phyloP scores from a whole-genome alignment of 1,140 invertebrate species.

The Halictus rubicundus region DNA sequence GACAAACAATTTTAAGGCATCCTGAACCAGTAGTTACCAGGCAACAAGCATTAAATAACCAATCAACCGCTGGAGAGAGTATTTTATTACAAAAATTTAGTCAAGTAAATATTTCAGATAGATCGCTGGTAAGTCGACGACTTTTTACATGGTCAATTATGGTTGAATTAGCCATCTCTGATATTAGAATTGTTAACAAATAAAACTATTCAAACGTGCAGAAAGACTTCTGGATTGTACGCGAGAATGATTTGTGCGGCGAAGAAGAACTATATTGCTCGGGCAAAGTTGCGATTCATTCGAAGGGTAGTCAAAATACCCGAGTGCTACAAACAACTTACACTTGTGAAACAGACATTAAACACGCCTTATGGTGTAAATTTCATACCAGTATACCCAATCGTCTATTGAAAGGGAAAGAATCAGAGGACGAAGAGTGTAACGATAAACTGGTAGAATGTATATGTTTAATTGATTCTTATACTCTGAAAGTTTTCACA shows the following conservation, averaged over 20 bases:
- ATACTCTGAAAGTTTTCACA: slow-evolving; percentile 89
- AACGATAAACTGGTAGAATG: slow-evolving; percentile 77
- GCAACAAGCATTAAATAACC: slow-evolving; percentile 62
- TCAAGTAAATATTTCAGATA: slow-evolving; percentile 87
- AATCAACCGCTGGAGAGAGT: slow-evolving; percentile 78
- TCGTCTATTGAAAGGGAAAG: slow-evolving; percentile 74
- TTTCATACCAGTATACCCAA: slow-evolving; percentile 84
- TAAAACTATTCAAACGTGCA: slow-evolving; percentile 44
- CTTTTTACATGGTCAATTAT: not conserved
- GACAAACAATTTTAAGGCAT: slow-evolving; percentile 89
- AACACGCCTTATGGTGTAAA: slow-evolving; percentile 90
- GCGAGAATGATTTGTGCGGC: slow-evolving; percentile 78
- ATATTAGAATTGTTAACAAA: slow-evolving; percentile 16
- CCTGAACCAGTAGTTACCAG: slow-evolving; percentile 83
- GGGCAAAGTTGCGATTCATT: slow-evolving; percentile 91
- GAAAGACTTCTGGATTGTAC: slow-evolving; percentile 87
- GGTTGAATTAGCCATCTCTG: not conserved
- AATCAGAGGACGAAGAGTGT: slow-evolving; percentile 66
- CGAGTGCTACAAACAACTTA: slow-evolving; percentile 84
- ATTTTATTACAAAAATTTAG: slow-evolving; percentile 86
- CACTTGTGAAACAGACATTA: slow-evolving; percentile 89
- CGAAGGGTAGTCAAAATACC: slow-evolving; percentile 81
- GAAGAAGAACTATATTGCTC: slow-evolving; percentile 96
- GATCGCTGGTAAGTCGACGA: slow-evolving; percentile 74
- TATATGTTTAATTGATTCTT: slow-evolving; percentile 89